phyloP scores from a whole-genome alignment of 1,140 invertebrate genomes.

The Aleiodes sp. region DNA sequence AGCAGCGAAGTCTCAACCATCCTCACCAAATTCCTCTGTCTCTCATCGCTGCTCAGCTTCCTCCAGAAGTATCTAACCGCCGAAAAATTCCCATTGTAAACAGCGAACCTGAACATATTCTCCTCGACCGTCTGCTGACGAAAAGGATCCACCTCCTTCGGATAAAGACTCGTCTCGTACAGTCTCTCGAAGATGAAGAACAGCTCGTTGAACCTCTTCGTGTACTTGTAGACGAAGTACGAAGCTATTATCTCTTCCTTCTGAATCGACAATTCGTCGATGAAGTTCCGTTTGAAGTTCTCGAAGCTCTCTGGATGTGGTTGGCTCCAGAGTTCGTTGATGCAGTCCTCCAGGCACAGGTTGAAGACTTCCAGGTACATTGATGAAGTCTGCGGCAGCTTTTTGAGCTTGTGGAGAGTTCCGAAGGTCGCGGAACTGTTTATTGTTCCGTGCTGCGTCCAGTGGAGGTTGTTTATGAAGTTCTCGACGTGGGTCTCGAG shows the following conservation, averaged over 20 bases:
- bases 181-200: not conserved
- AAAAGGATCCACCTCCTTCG: not conserved
- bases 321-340: not conserved
- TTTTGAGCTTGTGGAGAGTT: not conserved
- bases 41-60: not conserved
- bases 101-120: conserved; percentile 3
- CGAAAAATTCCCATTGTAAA: not conserved
- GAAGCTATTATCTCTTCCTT: not conserved
- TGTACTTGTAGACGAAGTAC: conserved; percentile 6
- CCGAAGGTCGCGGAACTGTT: not conserved
- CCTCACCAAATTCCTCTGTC: not conserved
- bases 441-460: not conserved
- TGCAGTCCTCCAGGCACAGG: not conserved
- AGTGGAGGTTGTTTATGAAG: not conserved
- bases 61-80: not conserved
- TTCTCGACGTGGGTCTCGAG: not conserved
- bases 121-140: not conserved
- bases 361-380: not conserved
- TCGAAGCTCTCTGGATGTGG: not conserved
- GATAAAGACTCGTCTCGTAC: not conserved
- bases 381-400: not conserved
- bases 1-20: not conserved
- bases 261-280: not conserved
- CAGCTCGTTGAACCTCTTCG: not conserved
- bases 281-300: not conserved